Base-by-base conservation (phyloP, 2,888 invertebrate species). In the Ormyrus rosae region DNA sequence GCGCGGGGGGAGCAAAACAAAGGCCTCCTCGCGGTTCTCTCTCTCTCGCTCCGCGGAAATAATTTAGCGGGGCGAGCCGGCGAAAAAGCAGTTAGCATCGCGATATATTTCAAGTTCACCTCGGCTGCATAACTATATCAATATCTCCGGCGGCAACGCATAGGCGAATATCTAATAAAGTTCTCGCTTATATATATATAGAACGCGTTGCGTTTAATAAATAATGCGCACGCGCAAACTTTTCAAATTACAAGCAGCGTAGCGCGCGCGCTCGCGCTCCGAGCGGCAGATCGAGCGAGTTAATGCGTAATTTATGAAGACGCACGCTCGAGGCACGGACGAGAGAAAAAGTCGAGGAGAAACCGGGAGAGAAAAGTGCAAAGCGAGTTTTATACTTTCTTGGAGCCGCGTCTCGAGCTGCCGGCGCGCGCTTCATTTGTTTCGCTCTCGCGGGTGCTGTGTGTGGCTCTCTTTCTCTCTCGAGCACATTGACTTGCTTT, bases 301-400 rank as follows among this genome's bases (percentile, higher is more conserved):
- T 83, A 83, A 83, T 83, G 83, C 82, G 82, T 81, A 82, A 83
- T 83, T 83, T 83, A 83, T 83, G 82, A 82, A 83, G 83, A 83
- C 71, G 77, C 81, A 79, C 80, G 82, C 78, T 61, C 75, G 60
- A 56, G 73, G 65, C 71, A 51, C 78, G 13, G 45, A 7, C 0
- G 63, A 19, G 11, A n/a, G 61, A 7, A 51, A 51, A 19, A 50
- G 45, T 9, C 9, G 45, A 45, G 48, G n/a, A 53, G 46, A 46
- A 48, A 55, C 55, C 9, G 55, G 6, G 19, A 51, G 51, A 51
- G 51, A 65, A 34, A 34, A 34, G 34, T 65, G 65, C 46, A 10
- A 45, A 6, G 46, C 53, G 34, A 11, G 64, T 56, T 64, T 19
- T 13, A 34, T 13, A 34, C 34, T 34, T 34, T 34, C 34, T 34